Conservation (phyloP, 2,797 vertebrate species). For the Adrianichthys oophorus region DNA sequence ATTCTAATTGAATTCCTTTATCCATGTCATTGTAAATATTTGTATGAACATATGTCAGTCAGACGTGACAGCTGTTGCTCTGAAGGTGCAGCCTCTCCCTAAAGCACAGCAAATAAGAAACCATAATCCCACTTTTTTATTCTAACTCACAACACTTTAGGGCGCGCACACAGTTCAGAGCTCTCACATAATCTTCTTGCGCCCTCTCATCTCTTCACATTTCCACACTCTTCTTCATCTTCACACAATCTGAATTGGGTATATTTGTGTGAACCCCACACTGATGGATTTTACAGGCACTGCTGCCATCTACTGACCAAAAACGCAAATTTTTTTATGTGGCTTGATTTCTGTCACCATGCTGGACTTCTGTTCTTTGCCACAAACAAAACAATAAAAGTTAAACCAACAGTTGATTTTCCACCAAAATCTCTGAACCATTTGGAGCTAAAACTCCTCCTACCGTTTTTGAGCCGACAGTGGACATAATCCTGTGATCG, state of each 20-base stretch:
- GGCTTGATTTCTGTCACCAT: neutral
- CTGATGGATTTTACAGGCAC: slow-evolving; percentile 48
- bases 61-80: too few relatives aligned
- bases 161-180: slow-evolving; percentile 15
- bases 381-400: neutral
- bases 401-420: neutral
- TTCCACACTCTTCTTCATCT: slow-evolving; percentile 59
- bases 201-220: slow-evolving; percentile 49
- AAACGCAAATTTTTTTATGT: neutral
- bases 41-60: too few relatives aligned
- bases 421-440: neutral
- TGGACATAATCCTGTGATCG: too few relatives aligned
- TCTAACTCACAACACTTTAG: slow-evolving; percentile 58
- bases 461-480: too few relatives aligned
- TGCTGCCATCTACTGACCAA: slow-evolving; percentile 68
- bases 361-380: neutral
- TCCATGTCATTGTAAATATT: too few relatives aligned
- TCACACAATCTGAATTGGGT: slow-evolving; percentile 47
- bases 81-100: slow-evolving; percentile 61
- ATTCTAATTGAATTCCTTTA: too few relatives aligned
- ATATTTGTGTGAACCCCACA: slow-evolving; percentile 45
- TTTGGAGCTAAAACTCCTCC: too few relatives aligned
- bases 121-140: slow-evolving; percentile 16
- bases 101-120: slow-evolving; percentile 58
- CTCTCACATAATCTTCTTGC: slow-evolving; percentile 28